Evolutionary conservation across 2,888 invertebrate genomes (phyloP).

Genomic region (Steromphala cineraria): DNA sequence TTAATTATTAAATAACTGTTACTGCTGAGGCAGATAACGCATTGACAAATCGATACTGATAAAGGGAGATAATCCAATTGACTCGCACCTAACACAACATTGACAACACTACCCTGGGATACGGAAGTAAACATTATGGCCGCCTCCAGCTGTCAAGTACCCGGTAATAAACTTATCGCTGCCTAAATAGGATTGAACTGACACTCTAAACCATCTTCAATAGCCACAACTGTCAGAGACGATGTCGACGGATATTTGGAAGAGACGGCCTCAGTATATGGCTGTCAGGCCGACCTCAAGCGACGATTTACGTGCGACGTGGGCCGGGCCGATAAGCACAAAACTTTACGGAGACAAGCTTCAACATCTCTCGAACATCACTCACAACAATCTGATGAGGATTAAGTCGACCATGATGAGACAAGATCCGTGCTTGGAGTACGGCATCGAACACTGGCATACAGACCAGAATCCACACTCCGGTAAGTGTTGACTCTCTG

Average conservation of each 20-base stretch:
- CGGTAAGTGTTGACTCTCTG: no score
- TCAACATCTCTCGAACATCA: slow-evolving; percentile 47
- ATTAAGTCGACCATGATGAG: slow-evolving; percentile 43
- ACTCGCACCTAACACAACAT: not conserved
- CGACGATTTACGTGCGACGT: slow-evolving; percentile 45
- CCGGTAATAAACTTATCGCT: not conserved
- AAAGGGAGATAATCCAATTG: not conserved
- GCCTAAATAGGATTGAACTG: not conserved
- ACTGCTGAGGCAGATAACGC: no score
- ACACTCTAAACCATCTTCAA: not conserved
- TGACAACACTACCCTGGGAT: slow-evolving; percentile 26
- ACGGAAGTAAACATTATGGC: slow-evolving; percentile 39
- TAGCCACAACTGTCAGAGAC: not conserved
- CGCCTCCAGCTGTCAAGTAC: not conserved
- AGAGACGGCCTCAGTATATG: not conserved
- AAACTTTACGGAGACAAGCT: slow-evolving; percentile 58
- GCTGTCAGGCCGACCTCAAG: not conserved
- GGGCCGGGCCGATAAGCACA: slow-evolving; percentile 56
- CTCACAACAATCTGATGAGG: slow-evolving; percentile 47
- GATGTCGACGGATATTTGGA: slow-evolving; percentile 12
- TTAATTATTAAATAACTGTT: no score
- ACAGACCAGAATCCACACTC: slow-evolving; percentile 42
- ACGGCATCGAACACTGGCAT: slow-evolving; percentile 57
- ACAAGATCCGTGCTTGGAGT: slow-evolving; percentile 44
- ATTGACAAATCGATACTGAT: no score